Evolutionary conservation across 2,888 invertebrate species (phyloP), one percentile per base, ranked within the genome.

Genomic region (Sepiola atlantica): DNA sequence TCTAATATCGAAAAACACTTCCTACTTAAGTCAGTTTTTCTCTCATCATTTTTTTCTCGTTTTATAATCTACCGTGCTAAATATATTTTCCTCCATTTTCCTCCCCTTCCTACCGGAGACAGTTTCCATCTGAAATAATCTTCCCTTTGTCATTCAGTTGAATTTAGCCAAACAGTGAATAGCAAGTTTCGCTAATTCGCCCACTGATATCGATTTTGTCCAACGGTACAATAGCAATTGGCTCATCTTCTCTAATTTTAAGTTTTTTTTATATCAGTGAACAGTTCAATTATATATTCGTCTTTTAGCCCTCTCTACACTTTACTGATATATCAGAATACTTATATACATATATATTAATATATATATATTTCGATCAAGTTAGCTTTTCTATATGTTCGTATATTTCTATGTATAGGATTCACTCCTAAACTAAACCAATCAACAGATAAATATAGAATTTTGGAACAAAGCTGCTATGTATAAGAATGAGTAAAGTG

Each of bases 111-210:
- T 6, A 16, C n/a, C 1, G n/a, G 14, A 77, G 77, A 77, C 77
- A 77, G n/a, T 77, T 77, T 77, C n/a, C n/a, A n/a, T 77, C 77
- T 77, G 77, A n/a, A 14, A 77, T 77, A 77, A 77, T 77, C 77
- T 77, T n/a, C n/a, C n/a, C n/a, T n/a, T 14, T 77, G 77, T n/a
- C 77, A 77, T 18, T 77, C n/a, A 77, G 77, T 77, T n/a, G 77
- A 77, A 77, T n/a, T 77, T 77, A n/a, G 77, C 77, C 77, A 77
- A n/a, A 77, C 77, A 77, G n/a, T 77, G 77, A 77, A 77, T n/a
- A n/a, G n/a, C n/a, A n/a, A n/a, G 16, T 61, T 77, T 77, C n/a
- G n/a, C 77, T 77, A 77, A 77, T 77, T 77, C n/a, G n/a, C n/a
- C 0, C 77, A 16, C 77, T 77, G 77, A 77, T 77, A 77, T 77